Percentiles rank a stretch among this genome's conserved stretches.
phyloP scores from a whole-genome alignment of 1,140 invertebrate genomes.

The Pogonus chalceus region DNA sequence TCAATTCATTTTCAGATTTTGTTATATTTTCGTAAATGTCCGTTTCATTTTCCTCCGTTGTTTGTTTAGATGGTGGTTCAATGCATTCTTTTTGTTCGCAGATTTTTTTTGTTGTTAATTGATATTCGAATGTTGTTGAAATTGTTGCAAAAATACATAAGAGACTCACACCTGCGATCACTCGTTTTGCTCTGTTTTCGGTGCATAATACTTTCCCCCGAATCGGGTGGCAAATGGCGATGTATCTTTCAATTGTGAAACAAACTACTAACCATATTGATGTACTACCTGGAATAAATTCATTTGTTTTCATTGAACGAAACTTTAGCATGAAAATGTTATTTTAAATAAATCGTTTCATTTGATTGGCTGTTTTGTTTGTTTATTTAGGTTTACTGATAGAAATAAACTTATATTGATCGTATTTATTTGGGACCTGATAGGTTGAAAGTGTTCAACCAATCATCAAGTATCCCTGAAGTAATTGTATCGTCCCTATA shows the following conservation, averaged over 20 bases:
- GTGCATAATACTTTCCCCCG: slow-evolving; percentile 61
- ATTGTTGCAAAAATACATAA: slow-evolving; percentile 53
- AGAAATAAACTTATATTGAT: no score
- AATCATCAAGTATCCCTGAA: no score
- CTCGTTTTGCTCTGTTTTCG: slow-evolving; percentile 44
- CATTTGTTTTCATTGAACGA: no score
- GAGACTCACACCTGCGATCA: slow-evolving; percentile 50
- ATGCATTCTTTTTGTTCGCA: slow-evolving; percentile 10
- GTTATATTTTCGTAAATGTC: neutral
- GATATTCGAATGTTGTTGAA: slow-evolving; percentile 55
- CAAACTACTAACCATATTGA: slow-evolving; percentile 69
- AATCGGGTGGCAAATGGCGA: slow-evolving; percentile 67
- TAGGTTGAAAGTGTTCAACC: no score
- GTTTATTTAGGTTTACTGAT: no score
- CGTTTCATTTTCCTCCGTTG: neutral
- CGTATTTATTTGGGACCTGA: no score
- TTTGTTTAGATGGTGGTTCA: neutral
- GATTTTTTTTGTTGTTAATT: slow-evolving; percentile 25
- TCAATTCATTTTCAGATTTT: no score
- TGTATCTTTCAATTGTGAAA: slow-evolving; percentile 69
- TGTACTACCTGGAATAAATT: slow-evolving; percentile 46
- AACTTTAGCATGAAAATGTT: no score
- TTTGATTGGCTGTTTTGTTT: no score
- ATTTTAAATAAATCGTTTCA: no score
- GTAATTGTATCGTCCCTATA: no score